These are phyloP conservation scores for Parauchenoglanis punctatus DNA, from an alignment of 2,797 vertebrate species.

Conservation along the genomic window DNA sequence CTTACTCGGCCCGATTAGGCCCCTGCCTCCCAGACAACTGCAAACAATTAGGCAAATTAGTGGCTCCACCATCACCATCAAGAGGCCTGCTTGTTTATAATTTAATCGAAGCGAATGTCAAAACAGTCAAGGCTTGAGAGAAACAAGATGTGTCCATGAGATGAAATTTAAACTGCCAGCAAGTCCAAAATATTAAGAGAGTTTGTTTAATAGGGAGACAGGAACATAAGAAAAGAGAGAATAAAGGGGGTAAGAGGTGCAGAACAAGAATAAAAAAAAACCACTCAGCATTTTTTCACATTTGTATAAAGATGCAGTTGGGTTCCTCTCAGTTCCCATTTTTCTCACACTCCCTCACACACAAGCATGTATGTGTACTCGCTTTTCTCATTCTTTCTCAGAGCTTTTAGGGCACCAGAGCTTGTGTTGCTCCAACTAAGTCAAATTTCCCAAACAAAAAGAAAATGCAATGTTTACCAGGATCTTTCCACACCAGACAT, in stretches of 20 bases:
- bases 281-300: conserved; percentile 62
- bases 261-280: conserved; percentile 57
- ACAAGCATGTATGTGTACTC: conserved; percentile 18
- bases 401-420: background rate
- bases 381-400: conserved; percentile 13
- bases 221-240: conserved; percentile 55
- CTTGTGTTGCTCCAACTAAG: background rate
- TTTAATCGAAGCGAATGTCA: conserved; percentile 99
- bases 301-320: conserved; percentile 62
- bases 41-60: conserved; percentile 99
- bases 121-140: conserved; percentile 99
- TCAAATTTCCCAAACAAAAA: conserved; percentile 46
- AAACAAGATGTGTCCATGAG: conserved; percentile 99
- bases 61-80: conserved; percentile 99
- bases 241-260: conserved; percentile 30
- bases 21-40: conserved; percentile 98
- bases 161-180: conserved; percentile 99
- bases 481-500: conserved; percentile 72
- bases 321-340: conserved; percentile 3
- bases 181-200: conserved; percentile 99
- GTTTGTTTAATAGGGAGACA: conserved; percentile 94
- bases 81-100: conserved; percentile 99
- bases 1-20: conserved; percentile 61
- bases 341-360: conserved; percentile 22
- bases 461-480: conserved; percentile 72